These are phyloP conservation scores for Luffia ferchaultella DNA, from an alignment of 2,888 invertebrate genomes.

Conservation along the genomic window DNA sequence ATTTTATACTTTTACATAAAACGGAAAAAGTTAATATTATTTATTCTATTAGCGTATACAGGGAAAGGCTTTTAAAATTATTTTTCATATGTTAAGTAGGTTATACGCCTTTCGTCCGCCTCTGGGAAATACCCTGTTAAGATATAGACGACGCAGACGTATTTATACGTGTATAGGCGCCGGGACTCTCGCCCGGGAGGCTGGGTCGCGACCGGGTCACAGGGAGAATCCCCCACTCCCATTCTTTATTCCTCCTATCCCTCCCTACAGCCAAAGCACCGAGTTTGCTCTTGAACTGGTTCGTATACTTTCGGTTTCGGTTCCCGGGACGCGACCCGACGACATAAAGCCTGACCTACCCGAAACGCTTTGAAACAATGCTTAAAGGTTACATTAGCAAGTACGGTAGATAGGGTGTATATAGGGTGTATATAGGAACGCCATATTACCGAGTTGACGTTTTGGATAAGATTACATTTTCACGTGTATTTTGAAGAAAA, in stretches of 20 bases:
- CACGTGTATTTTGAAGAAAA: too few species aligned
- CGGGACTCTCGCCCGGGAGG: constrained; percentile 9
- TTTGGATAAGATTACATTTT: too few species aligned
- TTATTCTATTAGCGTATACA: too few species aligned
- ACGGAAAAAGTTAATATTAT: too few species aligned
- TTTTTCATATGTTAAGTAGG: too few species aligned
- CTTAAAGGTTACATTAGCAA: constrained; percentile 7
- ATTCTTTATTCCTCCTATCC: constrained; percentile 5
- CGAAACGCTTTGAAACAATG: constrained; percentile 22
- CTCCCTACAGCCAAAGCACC: constrained; percentile 2
- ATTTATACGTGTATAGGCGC: not conserved
- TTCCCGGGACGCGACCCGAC: constrained; percentile 24
- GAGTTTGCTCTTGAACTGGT: constrained; percentile 45
- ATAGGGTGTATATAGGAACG: constrained; percentile 16
- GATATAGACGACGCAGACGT: too few species aligned
- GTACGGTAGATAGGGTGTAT: constrained; percentile 7
- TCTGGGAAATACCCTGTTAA: too few species aligned
- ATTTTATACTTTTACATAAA: too few species aligned
- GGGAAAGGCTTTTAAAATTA: too few species aligned
- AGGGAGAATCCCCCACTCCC: constrained; percentile 17
- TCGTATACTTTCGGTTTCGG: constrained; percentile 46
- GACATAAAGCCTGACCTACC: constrained; percentile 39
- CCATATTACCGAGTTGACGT: too few species aligned
- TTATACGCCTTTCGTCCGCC: too few species aligned
- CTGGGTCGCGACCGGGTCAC: constrained; percentile 35